Base-by-base conservation (phyloP, 2,888 invertebrate species). In the Nomada flava region DNA sequence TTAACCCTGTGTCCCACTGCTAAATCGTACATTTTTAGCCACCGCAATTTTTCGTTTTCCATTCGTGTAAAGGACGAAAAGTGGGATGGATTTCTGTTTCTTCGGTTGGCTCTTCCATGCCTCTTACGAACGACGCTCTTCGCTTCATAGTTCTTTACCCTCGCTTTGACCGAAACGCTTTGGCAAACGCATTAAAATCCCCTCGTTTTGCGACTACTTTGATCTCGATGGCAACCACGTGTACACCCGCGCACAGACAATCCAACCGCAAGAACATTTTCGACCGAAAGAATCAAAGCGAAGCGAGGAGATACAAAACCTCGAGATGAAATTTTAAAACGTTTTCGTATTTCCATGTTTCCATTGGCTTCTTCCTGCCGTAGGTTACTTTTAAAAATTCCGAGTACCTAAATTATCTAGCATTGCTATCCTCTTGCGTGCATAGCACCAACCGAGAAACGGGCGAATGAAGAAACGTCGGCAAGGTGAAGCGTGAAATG, bases 141-240 rank as follows among this genome's bases (percentile, higher is more conserved):
- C 55, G 57, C 59, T 42, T 73, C 44, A 59, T 64, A 63, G 77
- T 77, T 59, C 67, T 80, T 76, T 71, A 71, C 81, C 67, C 76
- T 81, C 78, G 77, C 77, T 83, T 86, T 86, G 72, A 76, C 72
- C 55, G 64, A 70, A 26, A 59, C 72, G 57, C 78, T 78, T 73
- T 74, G 63, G 72, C 74, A 71, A 64, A 80, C 65, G 76, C 76
- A 65, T 80, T 76, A 70, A 84, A 87, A 76, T 78, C 71, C 53
- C 55, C 76, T 75, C 79, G 86, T 75, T 87, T 74, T 53, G 77
- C 77, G 64, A 69, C 73, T 59, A 82, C 87, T 86, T 86, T 86
- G 81, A 86, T 86, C 86, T 76, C 75, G 64, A 68, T 75, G 79
- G 71, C 79, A 73, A 68, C 70, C 57, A 42, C 71, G 73, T 64